Percentiles rank a stretch among this genome's conserved stretches.
These are phyloP conservation scores for Drosophila villosipedis DNA, from an alignment of 2,888 invertebrate species.

Conservation along the genomic window DNA sequence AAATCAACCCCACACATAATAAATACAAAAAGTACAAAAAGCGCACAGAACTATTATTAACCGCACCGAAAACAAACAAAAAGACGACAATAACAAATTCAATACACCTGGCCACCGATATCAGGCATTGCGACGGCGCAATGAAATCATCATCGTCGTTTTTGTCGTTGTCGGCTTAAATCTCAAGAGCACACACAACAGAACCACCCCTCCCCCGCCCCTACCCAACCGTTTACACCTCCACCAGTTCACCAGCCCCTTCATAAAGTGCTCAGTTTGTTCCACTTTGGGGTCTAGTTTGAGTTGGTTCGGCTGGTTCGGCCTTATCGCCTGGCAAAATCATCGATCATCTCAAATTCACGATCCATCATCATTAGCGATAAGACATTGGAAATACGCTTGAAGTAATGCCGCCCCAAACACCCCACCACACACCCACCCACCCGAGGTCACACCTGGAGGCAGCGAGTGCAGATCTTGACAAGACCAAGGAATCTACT, in stretches of 20 bases:
- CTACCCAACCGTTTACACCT: background rate
- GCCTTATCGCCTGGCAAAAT: constrained; percentile 62
- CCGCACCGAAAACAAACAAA: constrained; percentile 22
- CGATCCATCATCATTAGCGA: constrained; percentile 81
- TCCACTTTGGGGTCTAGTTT: constrained; percentile 9
- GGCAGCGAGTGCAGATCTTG: constrained; percentile 42
- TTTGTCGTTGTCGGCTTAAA: constrained; percentile 51
- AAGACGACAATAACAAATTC: constrained; percentile 22
- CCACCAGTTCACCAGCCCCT: background rate
- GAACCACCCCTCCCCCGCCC: background rate
- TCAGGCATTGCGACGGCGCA: constrained; percentile 20
- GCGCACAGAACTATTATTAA: constrained; percentile 15
- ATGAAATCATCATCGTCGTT: constrained; percentile 17
- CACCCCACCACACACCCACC: background rate
- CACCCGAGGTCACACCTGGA: constrained; percentile 6
- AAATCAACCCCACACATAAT: constrained; percentile 55
- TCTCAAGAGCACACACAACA: constrained; percentile 64
- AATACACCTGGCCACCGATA: constrained; percentile 38
- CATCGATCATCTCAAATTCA: constrained; percentile 81
- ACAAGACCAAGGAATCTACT: background rate
- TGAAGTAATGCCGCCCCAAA: constrained; percentile 57
- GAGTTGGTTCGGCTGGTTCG: constrained; percentile 1
- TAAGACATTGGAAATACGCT: constrained; percentile 64
- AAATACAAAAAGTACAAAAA: constrained; percentile 10
- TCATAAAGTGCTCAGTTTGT: constrained; percentile 6